These are phyloP conservation scores for Nomada ruficornis DNA, from an alignment of 2,888 invertebrate genomes.

Conservation along the genomic window DNA sequence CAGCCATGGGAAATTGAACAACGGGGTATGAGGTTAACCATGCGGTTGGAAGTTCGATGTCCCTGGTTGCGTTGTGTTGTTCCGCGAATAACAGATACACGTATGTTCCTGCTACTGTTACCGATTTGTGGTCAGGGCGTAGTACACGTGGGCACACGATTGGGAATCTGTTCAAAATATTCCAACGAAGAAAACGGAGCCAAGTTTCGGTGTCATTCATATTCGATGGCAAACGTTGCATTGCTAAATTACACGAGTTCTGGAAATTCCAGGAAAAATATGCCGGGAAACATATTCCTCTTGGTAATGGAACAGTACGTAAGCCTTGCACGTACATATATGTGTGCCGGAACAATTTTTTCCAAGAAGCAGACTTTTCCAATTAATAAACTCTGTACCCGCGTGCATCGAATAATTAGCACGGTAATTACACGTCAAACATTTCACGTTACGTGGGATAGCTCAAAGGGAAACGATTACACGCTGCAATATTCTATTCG, in stretches of 20 bases:
- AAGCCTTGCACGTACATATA: too few relatives aligned
- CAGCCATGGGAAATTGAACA: constrained; percentile 28
- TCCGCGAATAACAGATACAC: constrained; percentile 2
- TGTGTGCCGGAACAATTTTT: too few relatives aligned
- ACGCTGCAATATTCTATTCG: neutral
- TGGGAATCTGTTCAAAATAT: too few relatives aligned
- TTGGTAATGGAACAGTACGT: too few relatives aligned
- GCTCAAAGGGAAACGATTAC: neutral
- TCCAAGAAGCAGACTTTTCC: neutral
- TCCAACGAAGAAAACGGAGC: too few relatives aligned
- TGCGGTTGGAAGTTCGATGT: constrained; percentile 35
- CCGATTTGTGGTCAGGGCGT: neutral
- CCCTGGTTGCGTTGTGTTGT: neutral
- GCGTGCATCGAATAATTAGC: neutral
- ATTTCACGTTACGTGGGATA: too few relatives aligned
- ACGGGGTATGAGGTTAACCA: constrained; percentile 10
- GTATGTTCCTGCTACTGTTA: neutral
- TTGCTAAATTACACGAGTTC: neutral
- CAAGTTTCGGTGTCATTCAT: too few relatives aligned
- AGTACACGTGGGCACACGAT: neutral
- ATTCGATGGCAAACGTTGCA: too few relatives aligned
- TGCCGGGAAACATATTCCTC: too few relatives aligned
- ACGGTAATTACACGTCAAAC: constrained; percentile 11
- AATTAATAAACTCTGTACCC: neutral
- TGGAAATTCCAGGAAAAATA: too few relatives aligned